Percentiles rank a stretch among this genome's conserved stretches.
These are phyloP conservation scores for Ceryle rudis DNA, from an alignment of 2,797 vertebrate species.

Conservation along the genomic window DNA sequence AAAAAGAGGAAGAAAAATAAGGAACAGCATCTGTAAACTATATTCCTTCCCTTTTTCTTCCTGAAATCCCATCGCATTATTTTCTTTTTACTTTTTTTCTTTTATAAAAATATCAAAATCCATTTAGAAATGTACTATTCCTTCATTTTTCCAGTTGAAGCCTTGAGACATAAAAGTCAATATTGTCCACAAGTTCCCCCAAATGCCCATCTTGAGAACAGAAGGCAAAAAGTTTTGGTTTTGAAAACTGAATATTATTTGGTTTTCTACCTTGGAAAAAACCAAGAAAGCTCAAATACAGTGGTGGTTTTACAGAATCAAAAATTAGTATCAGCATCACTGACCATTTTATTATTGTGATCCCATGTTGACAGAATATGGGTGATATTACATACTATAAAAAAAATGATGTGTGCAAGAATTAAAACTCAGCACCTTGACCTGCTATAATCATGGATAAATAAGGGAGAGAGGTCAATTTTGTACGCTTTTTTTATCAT, in stretches of 20 bases:
- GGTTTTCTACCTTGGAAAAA: not conserved
- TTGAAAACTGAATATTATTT: not conserved
- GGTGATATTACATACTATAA: not conserved
- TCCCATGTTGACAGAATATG: not conserved
- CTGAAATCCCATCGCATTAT: constrained; percentile 51
- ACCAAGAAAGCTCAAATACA: not conserved
- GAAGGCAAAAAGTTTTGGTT: not conserved
- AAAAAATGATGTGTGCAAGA: not conserved
- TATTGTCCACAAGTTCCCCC: not conserved
- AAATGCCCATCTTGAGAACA: not conserved
- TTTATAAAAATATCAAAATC: constrained; percentile 30
- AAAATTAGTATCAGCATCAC: not conserved
- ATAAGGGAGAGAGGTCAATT: not conserved
- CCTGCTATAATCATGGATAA: not conserved
- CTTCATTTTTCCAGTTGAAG: not conserved
- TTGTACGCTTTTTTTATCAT: not conserved
- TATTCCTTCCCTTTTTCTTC: constrained; percentile 68
- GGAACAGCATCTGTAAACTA: constrained; percentile 73
- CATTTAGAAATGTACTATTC: constrained; percentile 16
- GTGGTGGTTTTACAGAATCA: not conserved
- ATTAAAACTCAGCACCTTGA: not conserved
- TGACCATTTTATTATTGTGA: not conserved
- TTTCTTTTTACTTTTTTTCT: constrained; percentile 51
- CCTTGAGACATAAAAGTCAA: not conserved
- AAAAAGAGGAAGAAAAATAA: constrained; percentile 70